Base-by-base conservation (phyloP, 2,797 vertebrate species). In the Rhinichthys osculus region DNA sequence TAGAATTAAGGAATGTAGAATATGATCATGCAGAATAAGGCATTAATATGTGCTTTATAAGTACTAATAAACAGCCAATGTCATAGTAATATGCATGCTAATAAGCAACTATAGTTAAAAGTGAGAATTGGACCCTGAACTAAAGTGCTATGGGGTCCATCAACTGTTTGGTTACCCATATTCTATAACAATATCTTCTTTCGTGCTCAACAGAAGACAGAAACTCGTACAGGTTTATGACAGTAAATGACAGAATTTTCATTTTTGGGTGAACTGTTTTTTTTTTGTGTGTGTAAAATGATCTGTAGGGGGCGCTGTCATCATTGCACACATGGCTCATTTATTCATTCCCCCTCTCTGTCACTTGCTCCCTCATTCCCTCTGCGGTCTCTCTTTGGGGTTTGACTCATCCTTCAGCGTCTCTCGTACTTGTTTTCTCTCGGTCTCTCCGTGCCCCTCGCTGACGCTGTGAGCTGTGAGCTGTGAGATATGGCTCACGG, bases 401-500 rank as follows among this genome's bases (percentile, higher is more conserved):
- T 54, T 40, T 42, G 50, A 27, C 70, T 83, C 47, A 30, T 54
- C 59, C 62, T 78, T 85, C 44, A 71, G 54, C 59, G 57, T 33
- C 77, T 47, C 44, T 35, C 27, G 1, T 64, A 14, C 13, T 64
- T 14, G 27, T 64, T 30, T 16, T 64, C 27, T 66, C 64, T 30
- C 47, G 3, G 78, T 85, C 66, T 38, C 66, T 44, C 54, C 50
- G 23, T 27, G 5, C 81, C 87, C 77, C 83, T 57, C 71, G 82
- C 81, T 88, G 69, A 71, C 27, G 89, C 88, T 91, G 82, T 90
- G 85, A 91, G 90, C 88, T 91, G 82, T 90, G 85, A 91, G 90
- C 87, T 87, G 89, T 84, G 54, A 76, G 87, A 90, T 89, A 78
- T 88, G 88, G 89, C 90, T 92, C 23, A 27, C 85, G 91, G 92